Percentiles rank a stretch among this genome's conserved stretches.
Evolutionary conservation across 2,113 vertebrate genomes (phyloP).

Genomic region (Tricholaema leucomelas): DNA sequence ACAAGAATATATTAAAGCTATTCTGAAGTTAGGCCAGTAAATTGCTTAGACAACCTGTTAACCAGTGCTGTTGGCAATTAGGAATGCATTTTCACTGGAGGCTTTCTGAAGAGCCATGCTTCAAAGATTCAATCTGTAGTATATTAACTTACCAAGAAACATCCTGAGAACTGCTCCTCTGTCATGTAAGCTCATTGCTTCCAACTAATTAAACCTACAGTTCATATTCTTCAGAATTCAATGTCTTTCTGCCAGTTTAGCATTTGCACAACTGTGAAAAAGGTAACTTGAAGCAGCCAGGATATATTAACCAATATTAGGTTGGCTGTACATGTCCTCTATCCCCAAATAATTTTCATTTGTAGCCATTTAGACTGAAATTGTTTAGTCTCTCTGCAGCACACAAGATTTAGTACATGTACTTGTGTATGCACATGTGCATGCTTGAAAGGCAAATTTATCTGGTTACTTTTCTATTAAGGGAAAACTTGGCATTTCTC

Average conservation of each 20-base stretch:
- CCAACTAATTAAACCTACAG: slow-evolving; percentile 12
- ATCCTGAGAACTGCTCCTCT: slow-evolving; percentile 7
- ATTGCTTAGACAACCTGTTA: slow-evolving; percentile 45
- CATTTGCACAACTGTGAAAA: background rate
- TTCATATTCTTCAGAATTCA: background rate
- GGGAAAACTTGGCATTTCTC: slow-evolving; percentile 31
- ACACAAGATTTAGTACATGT: background rate
- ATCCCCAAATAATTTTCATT: background rate
- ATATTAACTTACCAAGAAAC: background rate
- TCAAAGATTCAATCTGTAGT: slow-evolving; percentile 11
- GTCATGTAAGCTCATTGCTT: background rate
- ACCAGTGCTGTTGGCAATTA: slow-evolving; percentile 18
- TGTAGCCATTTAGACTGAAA: background rate
- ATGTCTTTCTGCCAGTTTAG: background rate
- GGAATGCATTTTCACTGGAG: background rate
- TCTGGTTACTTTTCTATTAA: background rate
- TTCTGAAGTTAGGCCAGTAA: slow-evolving; percentile 19
- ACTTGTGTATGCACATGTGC: background rate
- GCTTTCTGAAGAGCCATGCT: background rate
- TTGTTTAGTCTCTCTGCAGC: background rate
- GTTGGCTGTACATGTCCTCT: background rate
- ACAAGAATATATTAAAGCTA: slow-evolving; percentile 48
- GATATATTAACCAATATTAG: background rate
- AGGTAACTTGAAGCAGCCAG: background rate
- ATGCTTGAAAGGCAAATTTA: background rate